Evolutionary conservation across 1,140 invertebrate species (phyloP).

Genomic region (Calycopis cecrops): DNA sequence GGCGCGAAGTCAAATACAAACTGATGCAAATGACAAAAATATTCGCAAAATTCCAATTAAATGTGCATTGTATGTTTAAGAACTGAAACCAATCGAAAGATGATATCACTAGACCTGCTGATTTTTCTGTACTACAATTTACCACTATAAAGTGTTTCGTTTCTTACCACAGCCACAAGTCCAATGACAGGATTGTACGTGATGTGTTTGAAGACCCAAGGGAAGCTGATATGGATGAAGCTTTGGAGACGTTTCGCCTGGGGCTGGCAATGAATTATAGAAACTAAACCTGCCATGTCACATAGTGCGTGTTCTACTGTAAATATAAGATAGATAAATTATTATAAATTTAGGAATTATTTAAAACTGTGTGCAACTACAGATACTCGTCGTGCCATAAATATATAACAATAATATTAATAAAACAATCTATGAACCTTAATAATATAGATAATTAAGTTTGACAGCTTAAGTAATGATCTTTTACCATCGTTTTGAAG

Average conservation of each 20-base stretch:
- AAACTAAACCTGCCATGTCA: conserved; percentile 30
- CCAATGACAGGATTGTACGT: conserved; percentile 23
- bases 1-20: conserved; percentile 72
- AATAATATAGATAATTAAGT: no score
- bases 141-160: background rate
- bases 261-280: conserved; percentile 32
- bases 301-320: conserved; percentile 48
- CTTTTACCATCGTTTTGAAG: no score
- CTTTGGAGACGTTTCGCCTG: conserved; percentile 28
- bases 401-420: no score
- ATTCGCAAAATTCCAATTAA: conserved; percentile 78
- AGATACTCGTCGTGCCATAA: conserved; percentile 25
- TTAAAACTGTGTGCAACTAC: background rate
- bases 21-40: conserved; percentile 78
- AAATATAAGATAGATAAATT: conserved; percentile 18
- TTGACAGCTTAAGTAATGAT: no score
- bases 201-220: conserved; percentile 33
- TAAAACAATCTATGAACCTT: no score
- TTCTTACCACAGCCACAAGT: conserved; percentile 24
- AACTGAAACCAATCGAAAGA: conserved; percentile 71
- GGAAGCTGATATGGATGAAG: conserved; percentile 36
- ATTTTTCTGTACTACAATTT: background rate
- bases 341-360: background rate
- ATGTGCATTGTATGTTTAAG: conserved; percentile 69
- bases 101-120: conserved; percentile 23